phyloP scores from a whole-genome alignment of 2,113 vertebrate genomes.

The Myanophis thanlyinensis region DNA sequence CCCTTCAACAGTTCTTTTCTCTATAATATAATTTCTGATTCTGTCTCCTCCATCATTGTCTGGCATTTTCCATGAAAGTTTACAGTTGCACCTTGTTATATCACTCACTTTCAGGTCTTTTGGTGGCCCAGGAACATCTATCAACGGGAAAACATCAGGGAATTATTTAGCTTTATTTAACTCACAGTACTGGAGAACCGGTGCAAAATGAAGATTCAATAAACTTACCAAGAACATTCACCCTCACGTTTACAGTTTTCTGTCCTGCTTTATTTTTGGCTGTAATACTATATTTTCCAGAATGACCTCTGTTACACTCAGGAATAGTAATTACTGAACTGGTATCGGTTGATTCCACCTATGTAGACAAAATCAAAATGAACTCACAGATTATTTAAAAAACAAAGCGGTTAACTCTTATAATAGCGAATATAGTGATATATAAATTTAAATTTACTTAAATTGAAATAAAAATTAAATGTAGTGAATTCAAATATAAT shows the following conservation, averaged over 20 bases:
- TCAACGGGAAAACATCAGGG: constrained; percentile 43
- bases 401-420: not conserved
- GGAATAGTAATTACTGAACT: constrained; percentile 83
- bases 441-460: not conserved
- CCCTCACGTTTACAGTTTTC: constrained; percentile 86
- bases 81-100: constrained; percentile 89
- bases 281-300: constrained; percentile 90
- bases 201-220: constrained; percentile 1
- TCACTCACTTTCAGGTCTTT: constrained; percentile 94
- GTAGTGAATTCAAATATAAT: not conserved
- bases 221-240: constrained; percentile 88
- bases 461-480: not conserved
- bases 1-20: constrained; percentile 89
- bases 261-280: constrained; percentile 93
- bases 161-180: constrained; percentile 7
- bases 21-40: constrained; percentile 94
- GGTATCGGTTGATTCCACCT: constrained; percentile 86
- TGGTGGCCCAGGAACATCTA: constrained; percentile 91
- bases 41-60: constrained; percentile 92
- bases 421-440: not conserved
- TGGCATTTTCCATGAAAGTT: constrained; percentile 93
- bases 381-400: constrained; percentile 14
- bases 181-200: not conserved
- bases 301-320: constrained; percentile 83
- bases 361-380: constrained; percentile 4